Conservation (phyloP, 2,888 invertebrate species). For the Lepetodrilus schrolli region DNA sequence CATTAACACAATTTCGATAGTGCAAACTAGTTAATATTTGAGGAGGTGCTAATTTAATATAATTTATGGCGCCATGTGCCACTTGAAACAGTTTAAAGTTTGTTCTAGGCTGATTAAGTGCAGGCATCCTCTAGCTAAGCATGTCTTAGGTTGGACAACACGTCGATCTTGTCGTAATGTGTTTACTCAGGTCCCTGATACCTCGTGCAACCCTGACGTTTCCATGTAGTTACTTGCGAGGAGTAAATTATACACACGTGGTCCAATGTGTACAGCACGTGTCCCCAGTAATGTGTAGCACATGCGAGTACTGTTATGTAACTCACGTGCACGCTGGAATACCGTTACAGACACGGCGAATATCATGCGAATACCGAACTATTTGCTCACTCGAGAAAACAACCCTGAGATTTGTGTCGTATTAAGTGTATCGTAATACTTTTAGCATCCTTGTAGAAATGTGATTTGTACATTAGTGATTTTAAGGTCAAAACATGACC, state of each 20-base stretch:
- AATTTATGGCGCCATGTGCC: slow-evolving; percentile 4
- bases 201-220: background rate
- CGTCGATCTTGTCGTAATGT: slow-evolving; percentile 1
- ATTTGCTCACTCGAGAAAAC: too few relatives aligned
- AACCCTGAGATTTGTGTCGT: too few relatives aligned
- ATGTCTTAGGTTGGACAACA: background rate
- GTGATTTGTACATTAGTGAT: too few relatives aligned
- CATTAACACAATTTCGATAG: too few relatives aligned
- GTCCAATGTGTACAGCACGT: background rate
- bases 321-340: background rate
- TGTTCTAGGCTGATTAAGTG: slow-evolving; percentile 10
- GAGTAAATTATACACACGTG: background rate
- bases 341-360: too few relatives aligned
- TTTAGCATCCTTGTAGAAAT: too few relatives aligned
- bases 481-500: too few relatives aligned
- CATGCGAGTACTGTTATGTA: background rate
- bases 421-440: too few relatives aligned
- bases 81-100: slow-evolving; percentile 10
- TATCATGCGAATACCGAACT: too few relatives aligned
- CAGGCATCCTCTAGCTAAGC: background rate
- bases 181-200: slow-evolving; percentile 16
- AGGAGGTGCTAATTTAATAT: slow-evolving; percentile 19
- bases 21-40: too few relatives aligned
- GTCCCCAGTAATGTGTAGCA: background rate
- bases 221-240: background rate